These are phyloP conservation scores for Neolamprologus hecqui DNA, from an alignment of 2,113 vertebrate species.

Conservation along the genomic window DNA sequence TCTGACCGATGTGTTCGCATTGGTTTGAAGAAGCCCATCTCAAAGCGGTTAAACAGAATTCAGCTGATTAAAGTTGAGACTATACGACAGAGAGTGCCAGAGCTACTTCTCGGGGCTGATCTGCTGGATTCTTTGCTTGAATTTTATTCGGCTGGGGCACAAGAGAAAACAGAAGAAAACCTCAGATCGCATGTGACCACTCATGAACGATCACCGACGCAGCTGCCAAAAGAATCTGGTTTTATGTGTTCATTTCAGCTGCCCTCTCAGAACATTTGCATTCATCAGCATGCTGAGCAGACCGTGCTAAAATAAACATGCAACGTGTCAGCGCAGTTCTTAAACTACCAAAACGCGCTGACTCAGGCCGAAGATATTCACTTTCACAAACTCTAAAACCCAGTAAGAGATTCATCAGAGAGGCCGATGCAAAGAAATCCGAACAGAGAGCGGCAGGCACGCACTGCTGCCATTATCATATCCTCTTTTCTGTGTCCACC, in stretches of 20 bases:
- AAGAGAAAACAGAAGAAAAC: neutral
- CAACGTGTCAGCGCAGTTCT: neutral
- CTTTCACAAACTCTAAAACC: neutral
- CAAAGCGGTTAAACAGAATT: neutral
- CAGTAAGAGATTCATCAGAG: neutral
- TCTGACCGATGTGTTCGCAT: neutral
- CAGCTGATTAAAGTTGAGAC: neutral
- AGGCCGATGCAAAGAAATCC: neutral
- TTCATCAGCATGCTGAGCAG: neutral
- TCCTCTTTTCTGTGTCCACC: neutral
- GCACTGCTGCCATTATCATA: neutral
- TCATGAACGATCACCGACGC: neutral
- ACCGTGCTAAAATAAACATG: neutral
- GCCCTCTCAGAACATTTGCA: neutral
- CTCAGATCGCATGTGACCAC: neutral
- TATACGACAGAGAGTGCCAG: neutral
- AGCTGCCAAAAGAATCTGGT: neutral
- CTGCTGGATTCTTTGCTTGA: neutral
- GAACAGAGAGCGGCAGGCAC: rapidly evolving
- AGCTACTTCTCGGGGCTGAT: neutral
- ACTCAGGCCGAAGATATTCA: neutral
- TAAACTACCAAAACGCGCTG: neutral
- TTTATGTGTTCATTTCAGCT: neutral
- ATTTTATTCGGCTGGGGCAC: neutral
- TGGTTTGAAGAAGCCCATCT: neutral